Percentiles rank a stretch among this genome's conserved stretches.
Conservation (phyloP, 2,888 invertebrate species). For the Plagiodera versicolora region DNA sequence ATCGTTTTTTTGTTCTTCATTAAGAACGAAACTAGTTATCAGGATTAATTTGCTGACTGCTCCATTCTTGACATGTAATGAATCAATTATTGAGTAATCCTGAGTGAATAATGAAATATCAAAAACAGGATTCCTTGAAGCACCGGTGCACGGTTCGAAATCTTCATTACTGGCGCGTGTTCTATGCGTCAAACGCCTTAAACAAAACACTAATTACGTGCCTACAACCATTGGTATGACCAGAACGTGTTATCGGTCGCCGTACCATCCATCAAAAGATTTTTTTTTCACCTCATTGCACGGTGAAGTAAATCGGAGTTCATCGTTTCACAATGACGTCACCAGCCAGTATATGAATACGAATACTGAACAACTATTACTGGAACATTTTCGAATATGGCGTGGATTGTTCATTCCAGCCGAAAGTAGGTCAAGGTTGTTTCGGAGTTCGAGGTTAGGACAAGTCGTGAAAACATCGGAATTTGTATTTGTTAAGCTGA, state of each 20-base stretch:
- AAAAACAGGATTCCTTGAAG: too few species aligned
- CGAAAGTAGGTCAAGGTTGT: constrained; percentile 19
- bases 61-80: not conserved
- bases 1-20: not conserved
- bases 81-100: not conserved
- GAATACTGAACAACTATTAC: too few species aligned
- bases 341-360: too few species aligned
- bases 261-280: too few species aligned
- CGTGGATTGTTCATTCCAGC: too few species aligned
- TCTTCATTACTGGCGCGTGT: not conserved
- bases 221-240: not conserved
- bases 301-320: too few species aligned
- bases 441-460: constrained; percentile 20
- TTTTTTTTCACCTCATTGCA: too few species aligned
- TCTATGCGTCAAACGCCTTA: not conserved
- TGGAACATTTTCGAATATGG: too few species aligned
- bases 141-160: too few species aligned
- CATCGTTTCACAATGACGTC: too few species aligned
- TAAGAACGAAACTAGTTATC: not conserved
- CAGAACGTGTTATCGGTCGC: not conserved
- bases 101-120: not conserved
- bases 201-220: not conserved
- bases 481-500: too few species aligned
- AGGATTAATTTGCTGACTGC: not conserved
- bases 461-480: not conserved